Base-by-base conservation (phyloP, 2,888 invertebrate genomes). In the Meliscaeva auricollis region DNA sequence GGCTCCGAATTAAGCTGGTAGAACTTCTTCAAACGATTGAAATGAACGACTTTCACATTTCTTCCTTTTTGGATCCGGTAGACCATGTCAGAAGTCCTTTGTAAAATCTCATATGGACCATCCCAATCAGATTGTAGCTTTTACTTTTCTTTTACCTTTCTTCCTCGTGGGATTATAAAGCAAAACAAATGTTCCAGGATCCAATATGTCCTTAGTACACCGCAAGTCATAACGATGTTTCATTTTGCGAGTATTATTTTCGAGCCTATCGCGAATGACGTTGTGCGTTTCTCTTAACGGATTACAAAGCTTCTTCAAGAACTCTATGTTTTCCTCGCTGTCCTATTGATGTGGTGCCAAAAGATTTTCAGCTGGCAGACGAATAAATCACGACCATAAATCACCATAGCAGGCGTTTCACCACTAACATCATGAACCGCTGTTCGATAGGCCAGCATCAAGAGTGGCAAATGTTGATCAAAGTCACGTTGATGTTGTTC, bases 281-380 rank as follows among this genome's bases (percentile, higher is more conserved):
- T 41, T 54, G 11, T 69, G 68, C 0, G 13, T 32, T 15, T 50
- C 66, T 26, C 8, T 32, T 13, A 64, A 17, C 4, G 48, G 48
- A 6, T 48, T 9, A 5, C 68, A 52, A 5, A 56, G 15, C 20
- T 66, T 35, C 9, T 72, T 26, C 22, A 68, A 22, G 30, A 62
- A 83, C 13, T 66, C 62, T 4, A 13, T 38, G 58, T 13, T 38
- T 8, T 20, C 20, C 7, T 58, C 20, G 0, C 13, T 20, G 1
- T 38, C 13, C 1, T 17, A 22, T 58, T 38, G 38, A 20, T 30
- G 44, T 13, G 32, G 87, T 90, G 90, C 89, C 87, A 87, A 69
- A 9, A 77, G 30, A 6, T 88, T 9, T 41, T 88, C 88, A 1
- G 64, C 66, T 7, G 88, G 87, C 6, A 88, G 50, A 4, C 87